These are phyloP conservation scores for Yponomeuta sedellus DNA, from an alignment of 2,888 invertebrate genomes.

Conservation along the genomic window DNA sequence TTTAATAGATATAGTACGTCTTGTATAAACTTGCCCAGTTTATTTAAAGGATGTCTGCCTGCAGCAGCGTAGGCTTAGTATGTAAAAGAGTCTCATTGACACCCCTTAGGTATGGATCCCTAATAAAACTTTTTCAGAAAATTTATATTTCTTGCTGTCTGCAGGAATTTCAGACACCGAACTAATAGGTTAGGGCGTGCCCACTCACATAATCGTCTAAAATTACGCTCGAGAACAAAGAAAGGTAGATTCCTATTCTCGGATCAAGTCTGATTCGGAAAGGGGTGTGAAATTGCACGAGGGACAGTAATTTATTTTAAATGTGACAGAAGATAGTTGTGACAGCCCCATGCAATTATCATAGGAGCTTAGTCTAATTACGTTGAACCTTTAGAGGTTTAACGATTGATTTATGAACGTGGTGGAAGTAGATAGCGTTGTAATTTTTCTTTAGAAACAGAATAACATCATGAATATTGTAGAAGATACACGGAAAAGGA, in stretches of 20 bases:
- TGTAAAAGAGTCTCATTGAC: too few relatives aligned
- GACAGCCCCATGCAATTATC: constrained; percentile 12
- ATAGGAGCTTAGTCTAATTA: constrained; percentile 14
- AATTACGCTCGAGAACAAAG: constrained; percentile 5
- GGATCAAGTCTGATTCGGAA: constrained; percentile 54
- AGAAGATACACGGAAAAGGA: not conserved
- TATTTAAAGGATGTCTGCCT: too few relatives aligned
- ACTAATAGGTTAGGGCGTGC: too few relatives aligned
- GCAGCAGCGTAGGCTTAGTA: too few relatives aligned
- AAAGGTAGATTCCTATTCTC: constrained; percentile 48
- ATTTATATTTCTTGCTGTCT: too few relatives aligned
- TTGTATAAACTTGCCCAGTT: too few relatives aligned
- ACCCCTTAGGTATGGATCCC: too few relatives aligned
- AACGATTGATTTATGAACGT: constrained; percentile 1
- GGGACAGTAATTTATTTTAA: constrained; percentile 62
- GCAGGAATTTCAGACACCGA: too few relatives aligned
- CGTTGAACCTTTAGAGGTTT: constrained; percentile 1
- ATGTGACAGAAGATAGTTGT: constrained; percentile 43
- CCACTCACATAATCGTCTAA: not conserved
- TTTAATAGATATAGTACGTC: too few relatives aligned
- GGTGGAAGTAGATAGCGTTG: not conserved
- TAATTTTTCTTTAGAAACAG: not conserved
- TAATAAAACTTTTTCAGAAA: too few relatives aligned
- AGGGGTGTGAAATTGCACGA: constrained; percentile 64
- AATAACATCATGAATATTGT: not conserved